Evolutionary conservation across 2,888 invertebrate species (phyloP), one percentile per base, ranked within the genome.

Genomic region (Coenonympha arcania): DNA sequence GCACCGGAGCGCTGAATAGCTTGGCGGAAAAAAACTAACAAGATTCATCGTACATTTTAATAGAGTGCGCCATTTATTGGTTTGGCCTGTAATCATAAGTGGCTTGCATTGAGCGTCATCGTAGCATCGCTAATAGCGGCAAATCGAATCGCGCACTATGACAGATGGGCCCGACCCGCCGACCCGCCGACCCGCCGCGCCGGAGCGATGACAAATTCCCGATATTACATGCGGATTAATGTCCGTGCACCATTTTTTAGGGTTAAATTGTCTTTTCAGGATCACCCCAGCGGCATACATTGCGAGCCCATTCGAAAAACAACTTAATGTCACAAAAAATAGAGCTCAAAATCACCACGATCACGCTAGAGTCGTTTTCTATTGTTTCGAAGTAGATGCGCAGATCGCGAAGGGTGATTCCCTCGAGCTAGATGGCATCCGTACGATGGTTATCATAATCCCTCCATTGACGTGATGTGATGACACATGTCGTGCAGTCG

Each of bases 161-260:
- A 82, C 85, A 84, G 82, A 84, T 82, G 81, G 74, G 71, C 69
- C 62, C 56, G 59, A n/a, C n/a, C n/a, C n/a, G n/a, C n/a, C n/a
- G n/a, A n/a, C n/a, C n/a, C n/a, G n/a, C n/a, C n/a, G n/a, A 52
- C 49, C 61, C 66, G 68, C 65, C 65, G 66, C 76, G 72, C 48
- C 75, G 72, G 76, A 73, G 77, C 79, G 80, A 81, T 74, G 85
- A 84, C 86, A 85, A 86, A 86, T 86, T 85, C 73, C 80, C 81
- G 78, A 85, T 86, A 85, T 86, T 85, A 85, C 86, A 83, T 83
- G 76, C 76, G 86, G 86, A 85, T 86, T 86, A 86, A 84, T 84
- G 83, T 84, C 81, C 71, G 65, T 74, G 76, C 76, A 72, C 75
- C 76, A 76, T 80, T 86, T 86, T 85, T 86, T 84, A 85, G 86